These are phyloP conservation scores for Drosophila acutilabella DNA, from an alignment of 2,888 invertebrate species.

Conservation along the genomic window DNA sequence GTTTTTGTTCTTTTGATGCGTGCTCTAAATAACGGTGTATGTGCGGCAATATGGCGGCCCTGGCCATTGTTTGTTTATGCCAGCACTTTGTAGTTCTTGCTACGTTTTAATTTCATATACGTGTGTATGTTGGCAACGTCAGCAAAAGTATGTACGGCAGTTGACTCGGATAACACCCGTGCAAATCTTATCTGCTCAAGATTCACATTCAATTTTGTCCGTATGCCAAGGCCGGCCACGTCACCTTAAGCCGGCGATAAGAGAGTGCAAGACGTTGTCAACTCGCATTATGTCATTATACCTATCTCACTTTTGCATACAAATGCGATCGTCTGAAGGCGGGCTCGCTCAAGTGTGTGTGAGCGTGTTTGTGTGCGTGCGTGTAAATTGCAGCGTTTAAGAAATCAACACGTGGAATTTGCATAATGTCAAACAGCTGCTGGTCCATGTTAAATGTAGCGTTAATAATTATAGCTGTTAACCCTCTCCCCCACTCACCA, in stretches of 20 bases:
- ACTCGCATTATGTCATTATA: slow-evolving; percentile 73
- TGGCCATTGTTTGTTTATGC: slow-evolving; percentile 55
- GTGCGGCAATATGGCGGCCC: slow-evolving; percentile 59
- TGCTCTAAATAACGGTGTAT: slow-evolving; percentile 48
- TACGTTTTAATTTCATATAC: slow-evolving; percentile 18
- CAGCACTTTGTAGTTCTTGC: slow-evolving; percentile 37
- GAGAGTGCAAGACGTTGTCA: slow-evolving; percentile 57
- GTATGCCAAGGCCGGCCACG: slow-evolving; percentile 71
- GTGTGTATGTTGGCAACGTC: slow-evolving; percentile 46
- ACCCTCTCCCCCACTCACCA: not conserved
- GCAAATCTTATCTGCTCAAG: slow-evolving; percentile 53
- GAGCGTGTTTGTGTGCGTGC: slow-evolving; percentile 17
- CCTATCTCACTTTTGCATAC: not conserved
- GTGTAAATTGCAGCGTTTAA: slow-evolving; percentile 37
- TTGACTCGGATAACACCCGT: slow-evolving; percentile 16
- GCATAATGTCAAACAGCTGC: slow-evolving; percentile 59
- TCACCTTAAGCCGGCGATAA: slow-evolving; percentile 71
- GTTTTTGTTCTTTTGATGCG: slow-evolving; percentile 32
- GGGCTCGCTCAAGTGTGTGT: slow-evolving; percentile 3
- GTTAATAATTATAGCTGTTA: slow-evolving; percentile 22
- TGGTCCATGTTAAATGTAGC: slow-evolving; percentile 49
- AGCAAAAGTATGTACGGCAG: slow-evolving; percentile 27
- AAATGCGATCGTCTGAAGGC: not conserved
- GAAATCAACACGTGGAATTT: slow-evolving; percentile 74
- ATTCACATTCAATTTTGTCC: slow-evolving; percentile 36